phyloP scores from a whole-genome alignment of 2,113 vertebrate genomes.

The Cyprinodon variegatus region DNA sequence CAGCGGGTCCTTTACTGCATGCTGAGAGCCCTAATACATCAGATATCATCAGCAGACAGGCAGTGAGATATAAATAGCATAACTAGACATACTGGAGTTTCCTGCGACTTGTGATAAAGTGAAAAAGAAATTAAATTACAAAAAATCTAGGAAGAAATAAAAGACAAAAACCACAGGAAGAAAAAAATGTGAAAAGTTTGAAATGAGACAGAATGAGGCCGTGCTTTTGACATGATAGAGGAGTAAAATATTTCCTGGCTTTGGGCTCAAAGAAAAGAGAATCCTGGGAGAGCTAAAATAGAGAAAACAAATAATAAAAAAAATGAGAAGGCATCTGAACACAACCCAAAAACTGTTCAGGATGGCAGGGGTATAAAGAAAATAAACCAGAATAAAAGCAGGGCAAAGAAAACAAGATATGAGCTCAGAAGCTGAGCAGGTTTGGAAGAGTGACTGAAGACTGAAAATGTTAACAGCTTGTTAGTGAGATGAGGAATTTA shows the following conservation, averaged over 20 bases:
- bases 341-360: background rate
- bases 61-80: constrained; percentile 1
- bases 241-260: constrained; percentile 53
- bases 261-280: constrained; percentile 25
- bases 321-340: constrained; percentile 10
- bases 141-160: constrained; percentile 11
- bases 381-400: too few relatives aligned
- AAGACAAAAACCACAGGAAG: constrained; percentile 16
- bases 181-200: constrained; percentile 19
- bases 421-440: background rate
- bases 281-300: constrained; percentile 17
- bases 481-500: background rate
- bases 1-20: too few relatives aligned
- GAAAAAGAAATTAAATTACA: constrained; percentile 1
- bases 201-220: constrained; percentile 67
- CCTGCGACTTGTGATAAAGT: constrained; percentile 10
- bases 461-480: background rate
- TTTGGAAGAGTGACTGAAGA: background rate
- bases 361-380: background rate
- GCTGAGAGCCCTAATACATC: background rate
- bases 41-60: background rate
- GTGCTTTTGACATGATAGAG: constrained; percentile 49
- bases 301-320: constrained; percentile 3
- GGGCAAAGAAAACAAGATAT: background rate
- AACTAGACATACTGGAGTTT: background rate